A percentile compares a stretch with the other conserved stretches of the same genome.
Evolutionary conservation across 1,140 invertebrate species (phyloP).

Genomic region (Brevipalpus yothersi): DNA sequence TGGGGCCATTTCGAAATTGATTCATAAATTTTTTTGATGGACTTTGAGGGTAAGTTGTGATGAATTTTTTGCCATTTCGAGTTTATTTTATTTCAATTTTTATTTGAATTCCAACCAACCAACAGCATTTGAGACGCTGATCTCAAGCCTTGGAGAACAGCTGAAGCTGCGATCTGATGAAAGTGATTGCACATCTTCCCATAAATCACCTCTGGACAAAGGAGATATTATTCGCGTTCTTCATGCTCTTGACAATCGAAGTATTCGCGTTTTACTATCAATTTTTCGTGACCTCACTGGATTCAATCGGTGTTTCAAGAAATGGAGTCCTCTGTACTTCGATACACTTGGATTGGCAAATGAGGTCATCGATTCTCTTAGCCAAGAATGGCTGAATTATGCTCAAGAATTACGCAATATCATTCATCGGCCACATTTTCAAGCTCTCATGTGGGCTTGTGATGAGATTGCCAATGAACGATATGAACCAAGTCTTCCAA

Average conservation of each 20-base stretch:
- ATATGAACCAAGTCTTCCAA: background rate
- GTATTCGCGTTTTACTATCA: background rate
- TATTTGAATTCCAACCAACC: too few species aligned
- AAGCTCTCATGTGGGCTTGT: background rate
- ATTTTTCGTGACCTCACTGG: background rate
- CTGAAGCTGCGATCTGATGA: too few species aligned
- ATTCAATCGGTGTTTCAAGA: background rate
- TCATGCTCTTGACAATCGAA: background rate
- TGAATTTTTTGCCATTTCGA: too few species aligned
- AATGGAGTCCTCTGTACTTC: background rate
- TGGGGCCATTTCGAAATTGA: too few species aligned
- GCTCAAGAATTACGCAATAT: conserved; percentile 3
- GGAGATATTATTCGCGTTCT: background rate
- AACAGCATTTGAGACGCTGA: too few species aligned
- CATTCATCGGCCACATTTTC: conserved; percentile 1
- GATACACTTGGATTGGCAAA: background rate
- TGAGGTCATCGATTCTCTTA: background rate
- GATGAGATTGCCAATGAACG: conserved; percentile 3
- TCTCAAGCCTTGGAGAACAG: too few species aligned
- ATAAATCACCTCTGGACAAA: background rate
- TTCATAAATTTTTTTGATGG: too few species aligned
- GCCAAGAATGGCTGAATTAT: conserved; percentile 7
- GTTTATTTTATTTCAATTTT: too few species aligned
- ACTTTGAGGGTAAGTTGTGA: too few species aligned
- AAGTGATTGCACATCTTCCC: too few species aligned